phyloP scores from a whole-genome alignment of 2,888 invertebrate genomes.

The Zeuzera pyrina region DNA sequence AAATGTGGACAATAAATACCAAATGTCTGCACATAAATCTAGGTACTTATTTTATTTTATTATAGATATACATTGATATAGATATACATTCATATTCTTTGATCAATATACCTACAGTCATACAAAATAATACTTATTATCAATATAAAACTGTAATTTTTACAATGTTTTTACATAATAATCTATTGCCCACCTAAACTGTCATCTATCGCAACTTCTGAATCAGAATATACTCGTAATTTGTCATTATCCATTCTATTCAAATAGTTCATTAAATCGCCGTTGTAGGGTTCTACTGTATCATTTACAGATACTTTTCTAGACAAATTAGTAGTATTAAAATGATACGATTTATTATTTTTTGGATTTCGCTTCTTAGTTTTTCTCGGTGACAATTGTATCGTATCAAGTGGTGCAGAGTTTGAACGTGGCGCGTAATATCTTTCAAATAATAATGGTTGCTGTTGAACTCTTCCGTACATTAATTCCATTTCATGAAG shows the following conservation, averaged over 20 bases:
- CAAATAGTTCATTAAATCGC: conserved; percentile 45
- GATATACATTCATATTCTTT: no score
- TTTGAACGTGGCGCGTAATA: conserved; percentile 74
- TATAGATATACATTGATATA: no score
- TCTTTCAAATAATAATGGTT: conserved; percentile 80
- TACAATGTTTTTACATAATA: no score
- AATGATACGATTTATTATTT: conserved; percentile 32
- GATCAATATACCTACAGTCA: no score
- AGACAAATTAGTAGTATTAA: conserved; percentile 39
- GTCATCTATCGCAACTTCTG: conserved; percentile 35
- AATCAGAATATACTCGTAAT: conserved; percentile 47
- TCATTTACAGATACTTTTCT: conserved; percentile 53
- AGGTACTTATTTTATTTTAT: no score
- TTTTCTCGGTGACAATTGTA: conserved; percentile 53
- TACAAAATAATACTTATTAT: no score
- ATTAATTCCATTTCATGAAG: conserved; percentile 81
- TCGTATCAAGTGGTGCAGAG: conserved; percentile 35
- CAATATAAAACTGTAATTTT: no score
- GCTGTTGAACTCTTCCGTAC: conserved; percentile 78
- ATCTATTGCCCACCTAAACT: no score
- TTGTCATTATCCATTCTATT: conserved; percentile 47
- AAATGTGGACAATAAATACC: no score
- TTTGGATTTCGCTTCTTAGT: conserved; percentile 34
- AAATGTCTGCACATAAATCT: no score
- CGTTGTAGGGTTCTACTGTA: conserved; percentile 41